phyloP scores from a whole-genome alignment of 2,888 invertebrate species.

The Heterodera filipjevi region DNA sequence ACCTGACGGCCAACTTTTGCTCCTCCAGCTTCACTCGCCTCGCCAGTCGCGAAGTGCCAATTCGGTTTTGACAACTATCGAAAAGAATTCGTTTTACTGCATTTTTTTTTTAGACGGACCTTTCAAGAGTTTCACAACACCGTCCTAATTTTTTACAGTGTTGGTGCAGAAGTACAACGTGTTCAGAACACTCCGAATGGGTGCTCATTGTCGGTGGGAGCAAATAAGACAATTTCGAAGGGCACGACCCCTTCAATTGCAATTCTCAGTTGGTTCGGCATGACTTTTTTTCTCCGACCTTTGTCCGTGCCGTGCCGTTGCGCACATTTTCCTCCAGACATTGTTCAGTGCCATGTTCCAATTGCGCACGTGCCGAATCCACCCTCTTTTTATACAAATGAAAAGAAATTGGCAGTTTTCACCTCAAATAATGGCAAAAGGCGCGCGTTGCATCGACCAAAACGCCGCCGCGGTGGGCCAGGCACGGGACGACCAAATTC shows the following conservation, averaged over 20 bases:
- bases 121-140: conserved; percentile 38
- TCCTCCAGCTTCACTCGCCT: conserved; percentile 21
- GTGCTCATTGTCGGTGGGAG: conserved; percentile 33
- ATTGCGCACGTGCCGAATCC: conserved; percentile 16
- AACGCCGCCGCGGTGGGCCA: conserved; percentile 34
- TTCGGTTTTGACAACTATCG: conserved; percentile 23
- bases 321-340: conserved; percentile 38
- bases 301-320: conserved; percentile 17
- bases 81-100: background rate
- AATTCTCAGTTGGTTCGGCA: background rate
- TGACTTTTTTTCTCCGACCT: background rate
- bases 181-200: conserved; percentile 28
- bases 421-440: conserved; percentile 41
- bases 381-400: conserved; percentile 13
- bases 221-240: conserved; percentile 41
- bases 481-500: conserved; percentile 33
- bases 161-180: conserved; percentile 33
- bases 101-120: background rate
- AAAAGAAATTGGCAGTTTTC: too few species aligned
- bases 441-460: conserved; percentile 43
- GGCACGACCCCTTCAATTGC: conserved; percentile 24
- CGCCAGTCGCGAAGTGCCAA: conserved; percentile 24
- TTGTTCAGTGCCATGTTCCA: conserved; percentile 31
- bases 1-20: conserved; percentile 14
- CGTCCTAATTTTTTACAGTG: conserved; percentile 41